A percentile compares a stretch with the other conserved stretches of the same genome.
These are phyloP conservation scores for Dasypus novemcinctus DNA, from an alignment of 2,113 vertebrate species.

Conservation along the genomic window DNA sequence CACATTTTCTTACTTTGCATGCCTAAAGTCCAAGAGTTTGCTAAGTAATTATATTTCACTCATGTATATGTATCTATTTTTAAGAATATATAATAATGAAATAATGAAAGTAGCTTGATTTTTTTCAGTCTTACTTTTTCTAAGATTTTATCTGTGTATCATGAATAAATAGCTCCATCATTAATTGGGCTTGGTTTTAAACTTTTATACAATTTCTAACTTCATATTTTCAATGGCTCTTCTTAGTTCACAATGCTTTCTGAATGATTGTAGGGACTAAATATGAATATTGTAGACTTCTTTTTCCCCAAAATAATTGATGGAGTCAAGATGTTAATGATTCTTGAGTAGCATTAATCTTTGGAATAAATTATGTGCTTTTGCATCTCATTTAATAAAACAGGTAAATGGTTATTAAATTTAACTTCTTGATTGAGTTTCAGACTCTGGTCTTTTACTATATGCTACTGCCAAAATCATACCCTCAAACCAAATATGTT, in stretches of 20 bases:
- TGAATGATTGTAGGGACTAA: not conserved
- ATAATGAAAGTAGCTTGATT: not conserved
- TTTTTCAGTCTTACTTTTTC: not conserved
- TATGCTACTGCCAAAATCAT: not conserved
- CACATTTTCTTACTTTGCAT: not conserved
- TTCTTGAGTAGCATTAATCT: not conserved
- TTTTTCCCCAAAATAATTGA: not conserved
- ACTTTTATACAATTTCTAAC: not conserved
- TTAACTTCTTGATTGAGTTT: not conserved
- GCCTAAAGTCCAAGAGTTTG: not conserved
- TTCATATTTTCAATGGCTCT: not conserved
- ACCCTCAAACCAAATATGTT: not conserved
- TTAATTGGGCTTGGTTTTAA: not conserved
- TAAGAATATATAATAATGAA: not conserved
- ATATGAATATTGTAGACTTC: not conserved
- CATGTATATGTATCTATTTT: not conserved
- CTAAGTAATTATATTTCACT: not conserved
- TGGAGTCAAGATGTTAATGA: not conserved
- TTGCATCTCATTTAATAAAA: conserved; percentile 3
- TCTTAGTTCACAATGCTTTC: not conserved
- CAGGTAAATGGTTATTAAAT: not conserved
- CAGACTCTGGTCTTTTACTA: not conserved
- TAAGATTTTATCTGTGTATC: not conserved
- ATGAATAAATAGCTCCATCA: not conserved
- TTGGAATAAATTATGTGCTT: not conserved